Evolutionary conservation across 2,113 vertebrate species (phyloP).

Genomic region (Athene noctua): DNA sequence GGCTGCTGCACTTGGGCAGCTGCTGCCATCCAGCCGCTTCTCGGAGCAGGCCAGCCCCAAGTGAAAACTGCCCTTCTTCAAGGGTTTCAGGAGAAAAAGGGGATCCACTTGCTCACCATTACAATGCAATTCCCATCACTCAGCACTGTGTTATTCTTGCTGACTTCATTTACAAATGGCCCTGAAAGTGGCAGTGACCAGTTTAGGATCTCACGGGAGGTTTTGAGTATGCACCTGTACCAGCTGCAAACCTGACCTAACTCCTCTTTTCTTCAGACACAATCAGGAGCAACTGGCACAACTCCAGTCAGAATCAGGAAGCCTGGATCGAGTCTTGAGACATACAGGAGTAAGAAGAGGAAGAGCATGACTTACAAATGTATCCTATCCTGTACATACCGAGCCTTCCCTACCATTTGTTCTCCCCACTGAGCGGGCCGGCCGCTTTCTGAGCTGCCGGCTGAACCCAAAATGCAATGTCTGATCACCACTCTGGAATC

Average conservation of each 20-base stretch:
- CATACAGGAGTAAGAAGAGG: not conserved
- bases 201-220: not conserved
- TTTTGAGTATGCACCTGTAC: not conserved
- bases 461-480: not conserved
- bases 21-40: not conserved
- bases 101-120: not conserved
- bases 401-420: too few species aligned
- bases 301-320: not conserved
- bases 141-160: not conserved
- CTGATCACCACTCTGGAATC: not conserved
- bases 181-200: not conserved
- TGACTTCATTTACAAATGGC: not conserved
- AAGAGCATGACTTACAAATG: too few species aligned
- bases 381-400: too few species aligned
- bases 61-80: not conserved
- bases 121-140: not conserved
- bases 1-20: not conserved
- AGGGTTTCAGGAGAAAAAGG: not conserved
- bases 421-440: too few species aligned
- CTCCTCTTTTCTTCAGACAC: not conserved
- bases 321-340: not conserved
- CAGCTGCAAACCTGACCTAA: not conserved
- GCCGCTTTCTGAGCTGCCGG: not conserved
- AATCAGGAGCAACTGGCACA: not conserved
- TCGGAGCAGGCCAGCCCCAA: not conserved